Conservation (phyloP, 2,888 invertebrate genomes). For the Scaptomyza cyrtandrae region DNA sequence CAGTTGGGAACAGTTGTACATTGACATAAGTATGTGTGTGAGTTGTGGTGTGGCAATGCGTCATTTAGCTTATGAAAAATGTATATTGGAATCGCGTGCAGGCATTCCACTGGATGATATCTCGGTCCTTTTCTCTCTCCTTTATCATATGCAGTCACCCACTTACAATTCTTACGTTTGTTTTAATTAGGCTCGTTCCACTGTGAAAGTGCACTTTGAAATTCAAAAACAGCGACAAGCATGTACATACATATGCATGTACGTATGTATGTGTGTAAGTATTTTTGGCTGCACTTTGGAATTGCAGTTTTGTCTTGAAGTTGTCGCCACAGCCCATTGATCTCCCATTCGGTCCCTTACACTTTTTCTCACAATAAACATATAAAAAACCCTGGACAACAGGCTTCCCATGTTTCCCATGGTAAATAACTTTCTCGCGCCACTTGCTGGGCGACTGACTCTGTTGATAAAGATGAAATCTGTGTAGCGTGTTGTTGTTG, state of each 20-base stretch:
- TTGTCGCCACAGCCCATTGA: constrained; percentile 32
- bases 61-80: constrained; percentile 25
- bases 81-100: constrained; percentile 20
- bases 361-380: constrained; percentile 4
- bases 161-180: not conserved
- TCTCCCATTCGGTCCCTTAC: constrained; percentile 42
- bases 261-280: not conserved
- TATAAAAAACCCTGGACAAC: constrained; percentile 23
- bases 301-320: constrained; percentile 39
- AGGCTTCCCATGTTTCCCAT: constrained; percentile 24
- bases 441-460: constrained; percentile 26
- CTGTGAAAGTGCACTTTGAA: constrained; percentile 34
- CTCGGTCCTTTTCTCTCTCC: not conserved
- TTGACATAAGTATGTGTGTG: constrained; percentile 1
- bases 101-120: constrained; percentile 4
- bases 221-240: constrained; percentile 26
- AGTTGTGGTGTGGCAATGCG: constrained; percentile 21
- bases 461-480: constrained; percentile 56
- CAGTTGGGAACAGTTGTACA: constrained; percentile 24
- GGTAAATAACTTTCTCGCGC: constrained; percentile 66
- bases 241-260: too few species aligned
- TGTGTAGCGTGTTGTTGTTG: constrained; percentile 6
- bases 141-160: constrained; percentile 28
- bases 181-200: constrained; percentile 21
- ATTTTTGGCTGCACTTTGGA: constrained; percentile 51